Base-by-base conservation (phyloP, 92 coral and sea anemone genomes). In the Porites lobata region DNA sequence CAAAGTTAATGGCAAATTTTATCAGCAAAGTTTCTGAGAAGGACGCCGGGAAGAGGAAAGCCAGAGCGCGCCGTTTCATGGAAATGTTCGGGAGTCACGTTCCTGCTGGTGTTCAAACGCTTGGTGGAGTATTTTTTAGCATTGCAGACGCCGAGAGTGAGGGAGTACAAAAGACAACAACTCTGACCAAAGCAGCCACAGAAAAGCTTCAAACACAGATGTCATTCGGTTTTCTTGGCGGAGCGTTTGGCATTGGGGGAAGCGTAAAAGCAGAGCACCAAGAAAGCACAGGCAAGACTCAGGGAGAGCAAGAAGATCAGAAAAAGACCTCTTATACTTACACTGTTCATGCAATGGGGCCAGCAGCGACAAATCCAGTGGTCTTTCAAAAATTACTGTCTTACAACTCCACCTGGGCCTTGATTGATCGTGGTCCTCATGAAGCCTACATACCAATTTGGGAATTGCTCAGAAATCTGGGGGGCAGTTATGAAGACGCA, bases 401-500 rank as follows among this genome's bases (percentile, higher is more conserved):
- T n/a, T 63, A 91, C 9, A 91, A 91, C 87, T 79, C 89, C 0
- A 85, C 87, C 18, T 79, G 87, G 80, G 89, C 90, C 57, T 65
- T 86, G 43, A 85, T 91, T 26, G 91, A 86, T 26, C 94, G 94
- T 21, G 94, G 94, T 15, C 47, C 56, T 11, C 26, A n/a, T 15
- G 6, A 65, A 8, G 88, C 87, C 22, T 91, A 91, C 77, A 77
- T 91, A 19, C 91, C 94, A 67, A 91, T 91, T 59, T 91, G 94
- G 94, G 91, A 86, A 67, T 73, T 91, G 79, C 24, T 91, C 21
- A 59, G 71, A 76, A 91, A 86, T 5, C 88, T 91, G 19, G 94
- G 91, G 11, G 64, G 19, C 1, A 81, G 69, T 18, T 91, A 64
- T 38, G 43, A 86, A 8, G 61, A 3, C 1, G 88, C 84, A 32